Base-by-base conservation (phyloP, 2,888 invertebrate genomes). In the Hedychridium roseum region DNA sequence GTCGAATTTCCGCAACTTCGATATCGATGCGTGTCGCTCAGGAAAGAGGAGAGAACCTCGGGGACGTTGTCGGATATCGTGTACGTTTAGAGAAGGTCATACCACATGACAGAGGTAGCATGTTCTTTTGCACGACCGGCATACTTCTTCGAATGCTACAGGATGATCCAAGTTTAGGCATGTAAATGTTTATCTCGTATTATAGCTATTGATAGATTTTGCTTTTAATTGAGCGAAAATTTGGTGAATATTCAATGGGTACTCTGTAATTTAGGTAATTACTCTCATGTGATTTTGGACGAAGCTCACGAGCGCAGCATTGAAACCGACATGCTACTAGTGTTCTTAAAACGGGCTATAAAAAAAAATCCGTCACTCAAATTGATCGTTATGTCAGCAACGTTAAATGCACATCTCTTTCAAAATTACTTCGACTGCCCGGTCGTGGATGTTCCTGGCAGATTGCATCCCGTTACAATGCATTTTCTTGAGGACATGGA, bases 301-400 rank as follows among this genome's bases (percentile, higher is more conserved):
- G 90, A 91, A 66, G 89, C 88, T 0, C 90, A 91, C 71, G 89
- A 89, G 67, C 81, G 90, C 3, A 86, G 85, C 56, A 82, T 88
- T 0, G 86, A 88, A 56, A 88, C 85, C 0, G 90, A 91, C 68
- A 70, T 90, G 38, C 79, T 88, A 0, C 67, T 89, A 49, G 80
- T 85, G 15, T 70, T 89, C 2, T 61, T 89, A 9, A 85, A 84
- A 60, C 76, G 82, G 11, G 83, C 85, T 0, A 42, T 88, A 31
- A 43, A 76, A 1, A 54, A 76, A 2, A 88, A 88, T 70, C 79
- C 81, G 0, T 55, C 78, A 0, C 67, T 90, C 1, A 86, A 84
- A 66, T 66, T 90, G 0, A 68, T 89, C 2, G 75, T 90, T 0
- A 90, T 90, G 90, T 90, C 89, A 53, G 90, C 90, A 1, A 89